A percentile compares a stretch with the other conserved stretches of the same genome.
Conservation (phyloP, 2,797 vertebrate species). For the Acanthurus leucopareius region DNA sequence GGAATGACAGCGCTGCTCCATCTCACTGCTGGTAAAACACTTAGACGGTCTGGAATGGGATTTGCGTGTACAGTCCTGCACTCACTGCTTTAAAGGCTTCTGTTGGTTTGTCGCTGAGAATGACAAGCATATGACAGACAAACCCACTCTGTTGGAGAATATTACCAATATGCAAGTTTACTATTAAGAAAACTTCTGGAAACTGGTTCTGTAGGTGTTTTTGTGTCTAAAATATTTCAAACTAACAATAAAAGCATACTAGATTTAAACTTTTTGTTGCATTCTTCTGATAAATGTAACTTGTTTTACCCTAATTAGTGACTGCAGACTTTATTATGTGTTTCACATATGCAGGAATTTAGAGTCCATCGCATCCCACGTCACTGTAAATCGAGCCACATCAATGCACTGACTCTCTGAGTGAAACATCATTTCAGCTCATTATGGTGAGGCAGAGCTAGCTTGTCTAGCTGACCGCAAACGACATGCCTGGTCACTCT, state of each 20-base stretch:
- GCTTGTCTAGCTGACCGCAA: constrained; percentile 63
- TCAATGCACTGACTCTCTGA: constrained; percentile 60
- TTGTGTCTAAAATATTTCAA: neutral
- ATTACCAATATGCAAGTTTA: constrained; percentile 11
- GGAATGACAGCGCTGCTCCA: constrained; percentile 64
- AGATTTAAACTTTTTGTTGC: neutral
- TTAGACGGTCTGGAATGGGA: constrained; percentile 54
- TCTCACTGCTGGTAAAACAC: constrained; percentile 59
- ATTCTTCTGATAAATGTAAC: constrained; percentile 13
- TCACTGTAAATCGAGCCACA: constrained; percentile 64
- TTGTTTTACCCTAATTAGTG: neutral
- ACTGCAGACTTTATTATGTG: constrained; percentile 14
- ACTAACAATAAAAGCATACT: neutral
- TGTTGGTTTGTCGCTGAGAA: constrained; percentile 34
- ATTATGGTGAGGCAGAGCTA: constrained; percentile 54
- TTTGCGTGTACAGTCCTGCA: constrained; percentile 39
- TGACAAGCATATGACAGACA: constrained; percentile 31
- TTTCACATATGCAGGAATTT: constrained; percentile 50
- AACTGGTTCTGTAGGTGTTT: neutral
- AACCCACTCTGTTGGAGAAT: constrained; percentile 22
- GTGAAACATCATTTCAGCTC: constrained; percentile 68
- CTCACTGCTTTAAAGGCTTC: constrained; percentile 41
- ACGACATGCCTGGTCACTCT: constrained; percentile 44
- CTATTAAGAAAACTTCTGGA: constrained; percentile 18
- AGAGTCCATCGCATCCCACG: constrained; percentile 32